These are phyloP conservation scores for Pseudotriccus pelzelni DNA, from an alignment of 2,797 vertebrate species.

Conservation along the genomic window DNA sequence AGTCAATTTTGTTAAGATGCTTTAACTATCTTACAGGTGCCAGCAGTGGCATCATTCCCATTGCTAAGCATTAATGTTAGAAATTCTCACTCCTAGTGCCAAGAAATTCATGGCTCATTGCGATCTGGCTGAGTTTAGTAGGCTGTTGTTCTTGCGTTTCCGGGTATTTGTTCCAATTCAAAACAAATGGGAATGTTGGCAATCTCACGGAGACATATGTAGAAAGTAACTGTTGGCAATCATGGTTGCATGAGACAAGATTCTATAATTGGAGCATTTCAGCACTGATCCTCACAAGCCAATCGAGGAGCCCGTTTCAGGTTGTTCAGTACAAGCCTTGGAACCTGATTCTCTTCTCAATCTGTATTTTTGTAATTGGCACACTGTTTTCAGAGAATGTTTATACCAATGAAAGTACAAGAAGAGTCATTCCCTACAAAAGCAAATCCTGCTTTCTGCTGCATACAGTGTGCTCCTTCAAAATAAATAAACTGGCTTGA, in stretches of 20 bases:
- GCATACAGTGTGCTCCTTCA: background rate
- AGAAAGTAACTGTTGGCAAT: slow-evolving; percentile 39
- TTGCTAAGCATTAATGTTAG: background rate
- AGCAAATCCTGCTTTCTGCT: background rate
- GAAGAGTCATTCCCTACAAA: background rate
- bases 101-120: slow-evolving; percentile 23
- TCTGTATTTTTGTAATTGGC: background rate
- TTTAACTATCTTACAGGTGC: background rate
- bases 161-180: slow-evolving; percentile 26
- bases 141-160: slow-evolving; percentile 41
- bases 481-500: background rate
- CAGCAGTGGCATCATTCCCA: background rate
- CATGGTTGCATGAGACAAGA: background rate
- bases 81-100: slow-evolving; percentile 22
- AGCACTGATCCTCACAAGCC: background rate
- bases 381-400: background rate
- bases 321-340: background rate
- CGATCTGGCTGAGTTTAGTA: slow-evolving; percentile 9
- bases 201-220: background rate
- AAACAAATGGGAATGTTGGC: slow-evolving; percentile 47
- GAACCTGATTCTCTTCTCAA: background rate
- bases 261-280: background rate
- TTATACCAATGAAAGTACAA: background rate
- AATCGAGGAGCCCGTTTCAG: background rate
- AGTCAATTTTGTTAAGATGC: background rate